Base-by-base conservation (phyloP, 1,140 invertebrate genomes). In the Ceratosolen fusciceps region DNA sequence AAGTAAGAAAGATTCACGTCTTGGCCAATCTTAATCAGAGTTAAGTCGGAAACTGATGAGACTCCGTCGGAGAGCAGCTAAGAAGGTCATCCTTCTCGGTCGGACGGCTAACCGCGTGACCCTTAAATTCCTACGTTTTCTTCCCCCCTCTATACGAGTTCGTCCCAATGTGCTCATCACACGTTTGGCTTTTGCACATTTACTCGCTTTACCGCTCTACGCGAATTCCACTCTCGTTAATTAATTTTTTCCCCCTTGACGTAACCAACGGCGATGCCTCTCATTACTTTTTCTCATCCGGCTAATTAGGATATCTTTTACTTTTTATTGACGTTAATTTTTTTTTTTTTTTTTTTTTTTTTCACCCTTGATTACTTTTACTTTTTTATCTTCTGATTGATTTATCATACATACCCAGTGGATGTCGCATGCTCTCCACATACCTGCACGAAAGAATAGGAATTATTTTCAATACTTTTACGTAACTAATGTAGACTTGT, bases 41-140 rank as follows among this genome's bases (percentile, higher is more conserved):
- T 37, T 7, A 65, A 37, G 19, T 2, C 60, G 60, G 21, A 65
- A 65, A 65, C 31, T 65, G 34, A 65, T 37, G 60, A 65, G 60
- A 65, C 60, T 37, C 19, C n/a, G 21, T 65, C 31, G 37, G 31
- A 21, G 31, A 62, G 29, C 34, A 65, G 2, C 60, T 65, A 37
- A 37, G 58, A 34, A 62, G 34, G 19, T 65, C 31, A 65, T 65
- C 60, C 4, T 37, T 65, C 31, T 65, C 0, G 21, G n/a, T 31
- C n/a, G 34, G 31, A 37, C 9, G 34, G 21, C 2, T 37, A 65
- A 65, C 60, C 60, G 37, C 31, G 31, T 65, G 60, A 62, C 31
- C 29, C 16, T 65, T n/a, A 65, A 21, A n/a, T 37, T 34, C 4
- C 10, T 52, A 52, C n/a, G n/a, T n/a, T n/a, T 62, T 34, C 26